These are phyloP conservation scores for Nanorana parkeri DNA, from an alignment of 2,113 vertebrate genomes.

Conservation along the genomic window DNA sequence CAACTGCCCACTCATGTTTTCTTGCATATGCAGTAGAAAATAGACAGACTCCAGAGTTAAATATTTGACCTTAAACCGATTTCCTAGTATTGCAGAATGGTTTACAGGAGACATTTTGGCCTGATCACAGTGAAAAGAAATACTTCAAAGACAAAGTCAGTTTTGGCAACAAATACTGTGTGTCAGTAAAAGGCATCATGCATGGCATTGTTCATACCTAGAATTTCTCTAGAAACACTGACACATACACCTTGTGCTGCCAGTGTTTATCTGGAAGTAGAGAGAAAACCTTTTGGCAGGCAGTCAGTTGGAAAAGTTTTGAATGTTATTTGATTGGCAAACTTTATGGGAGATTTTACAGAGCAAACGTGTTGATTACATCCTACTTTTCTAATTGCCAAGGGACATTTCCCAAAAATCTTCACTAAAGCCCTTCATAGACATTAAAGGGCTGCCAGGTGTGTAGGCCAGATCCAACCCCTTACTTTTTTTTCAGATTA, in stretches of 20 bases:
- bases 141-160: not conserved
- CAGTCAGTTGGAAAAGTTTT: no score
- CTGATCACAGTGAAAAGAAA: not conserved
- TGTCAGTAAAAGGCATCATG: not conserved
- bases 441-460: no score
- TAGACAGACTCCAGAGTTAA: not conserved
- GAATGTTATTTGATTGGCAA: no score
- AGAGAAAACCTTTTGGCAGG: no score
- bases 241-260: not conserved
- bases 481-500: no score
- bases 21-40: not conserved
- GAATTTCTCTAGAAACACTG: not conserved
- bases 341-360: no score
- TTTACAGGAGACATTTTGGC: not conserved
- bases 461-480: no score
- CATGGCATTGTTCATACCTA: not conserved
- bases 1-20: no score
- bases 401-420: no score
- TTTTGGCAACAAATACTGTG: not conserved
- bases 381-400: no score
- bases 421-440: no score
- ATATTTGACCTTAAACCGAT: not conserved
- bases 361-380: no score
- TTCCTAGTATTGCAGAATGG: not conserved
- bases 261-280: not conserved